phyloP scores from a whole-genome alignment of 2,113 vertebrate genomes.

The Ceyx margarethae region DNA sequence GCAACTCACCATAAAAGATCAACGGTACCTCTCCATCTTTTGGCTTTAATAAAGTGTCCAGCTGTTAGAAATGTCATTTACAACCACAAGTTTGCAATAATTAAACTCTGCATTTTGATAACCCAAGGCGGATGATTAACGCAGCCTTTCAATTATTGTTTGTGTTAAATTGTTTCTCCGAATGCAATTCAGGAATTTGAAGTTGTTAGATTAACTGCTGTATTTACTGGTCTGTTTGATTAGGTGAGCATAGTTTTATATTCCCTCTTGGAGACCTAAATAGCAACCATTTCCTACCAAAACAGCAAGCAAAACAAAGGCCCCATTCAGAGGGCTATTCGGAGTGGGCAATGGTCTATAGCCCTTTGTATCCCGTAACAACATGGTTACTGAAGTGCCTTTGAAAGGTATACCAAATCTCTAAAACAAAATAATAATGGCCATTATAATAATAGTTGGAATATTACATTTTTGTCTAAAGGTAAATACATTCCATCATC shows the following conservation, averaged over 20 bases:
- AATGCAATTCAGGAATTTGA: slow-evolving; percentile 79
- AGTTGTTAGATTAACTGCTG: slow-evolving; percentile 81
- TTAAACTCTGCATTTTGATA: slow-evolving; percentile 80
- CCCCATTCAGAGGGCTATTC: slow-evolving; percentile 77
- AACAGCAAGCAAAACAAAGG: slow-evolving; percentile 89
- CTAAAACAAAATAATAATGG: slow-evolving; percentile 36
- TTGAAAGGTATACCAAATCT: slow-evolving; percentile 65
- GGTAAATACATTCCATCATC: slow-evolving; percentile 22
- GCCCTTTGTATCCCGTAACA: slow-evolving; percentile 77
- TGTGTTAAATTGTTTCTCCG: slow-evolving; percentile 79
- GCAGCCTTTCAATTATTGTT: slow-evolving; percentile 81
- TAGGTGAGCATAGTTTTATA: slow-evolving; percentile 91
- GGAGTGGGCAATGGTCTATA: slow-evolving; percentile 67
- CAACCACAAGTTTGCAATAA: slow-evolving; percentile 59
- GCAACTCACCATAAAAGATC: slow-evolving; percentile 6
- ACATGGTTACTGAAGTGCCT: slow-evolving; percentile 71
- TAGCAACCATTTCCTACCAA: slow-evolving; percentile 90
- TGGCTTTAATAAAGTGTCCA: slow-evolving; percentile 46
- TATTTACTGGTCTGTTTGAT: slow-evolving; percentile 84
- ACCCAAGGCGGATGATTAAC: slow-evolving; percentile 73
- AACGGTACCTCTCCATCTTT: slow-evolving; percentile 15
- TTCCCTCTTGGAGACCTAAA: slow-evolving; percentile 91
- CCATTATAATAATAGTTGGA: slow-evolving; percentile 1
- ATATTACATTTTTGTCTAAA: slow-evolving; percentile 22
- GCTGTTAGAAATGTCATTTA: slow-evolving; percentile 60